phyloP scores from a whole-genome alignment of 2,888 invertebrate species.

The Sphaerophoria rueppellii region DNA sequence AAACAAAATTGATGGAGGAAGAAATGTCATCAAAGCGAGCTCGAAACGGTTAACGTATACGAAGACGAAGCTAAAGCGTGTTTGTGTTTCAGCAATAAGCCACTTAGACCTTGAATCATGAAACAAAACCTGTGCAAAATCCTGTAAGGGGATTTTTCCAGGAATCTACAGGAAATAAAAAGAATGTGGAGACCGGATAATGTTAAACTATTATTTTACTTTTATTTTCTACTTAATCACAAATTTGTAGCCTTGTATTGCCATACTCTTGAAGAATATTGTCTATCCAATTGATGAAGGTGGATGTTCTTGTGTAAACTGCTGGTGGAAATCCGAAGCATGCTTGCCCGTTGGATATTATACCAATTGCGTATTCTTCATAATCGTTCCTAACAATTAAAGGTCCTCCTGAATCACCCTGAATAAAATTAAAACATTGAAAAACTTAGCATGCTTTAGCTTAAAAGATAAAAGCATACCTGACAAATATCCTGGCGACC shows the following conservation, averaged over 20 bases:
- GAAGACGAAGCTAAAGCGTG: too few relatives aligned
- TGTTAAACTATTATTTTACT: too few relatives aligned
- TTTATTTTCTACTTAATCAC: slow-evolving; percentile 9
- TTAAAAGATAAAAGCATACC: neutral
- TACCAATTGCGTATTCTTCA: slow-evolving; percentile 52
- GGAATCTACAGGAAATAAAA: too few relatives aligned
- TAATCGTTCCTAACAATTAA: slow-evolving; percentile 24
- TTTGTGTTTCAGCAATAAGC: too few relatives aligned
- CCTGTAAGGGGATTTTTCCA: too few relatives aligned
- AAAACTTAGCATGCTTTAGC: neutral
- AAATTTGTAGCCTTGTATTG: slow-evolving; percentile 13
- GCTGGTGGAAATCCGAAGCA: slow-evolving; percentile 62
- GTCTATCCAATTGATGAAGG: slow-evolving; percentile 45
- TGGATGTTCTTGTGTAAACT: slow-evolving; percentile 51
- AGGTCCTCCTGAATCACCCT: slow-evolving; percentile 67
- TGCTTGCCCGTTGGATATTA: slow-evolving; percentile 60
- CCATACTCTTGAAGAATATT: slow-evolving; percentile 21
- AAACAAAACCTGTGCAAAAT: too few relatives aligned
- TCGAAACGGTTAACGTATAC: too few relatives aligned
- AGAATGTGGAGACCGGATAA: too few relatives aligned
- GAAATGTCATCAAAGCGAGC: too few relatives aligned
- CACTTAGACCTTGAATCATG: too few relatives aligned
- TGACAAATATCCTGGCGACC: slow-evolving; percentile 61
- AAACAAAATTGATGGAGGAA: too few relatives aligned
- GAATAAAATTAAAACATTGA: neutral